Conservation (phyloP, 2,888 invertebrate species). For the Conus canariensis region DNA sequence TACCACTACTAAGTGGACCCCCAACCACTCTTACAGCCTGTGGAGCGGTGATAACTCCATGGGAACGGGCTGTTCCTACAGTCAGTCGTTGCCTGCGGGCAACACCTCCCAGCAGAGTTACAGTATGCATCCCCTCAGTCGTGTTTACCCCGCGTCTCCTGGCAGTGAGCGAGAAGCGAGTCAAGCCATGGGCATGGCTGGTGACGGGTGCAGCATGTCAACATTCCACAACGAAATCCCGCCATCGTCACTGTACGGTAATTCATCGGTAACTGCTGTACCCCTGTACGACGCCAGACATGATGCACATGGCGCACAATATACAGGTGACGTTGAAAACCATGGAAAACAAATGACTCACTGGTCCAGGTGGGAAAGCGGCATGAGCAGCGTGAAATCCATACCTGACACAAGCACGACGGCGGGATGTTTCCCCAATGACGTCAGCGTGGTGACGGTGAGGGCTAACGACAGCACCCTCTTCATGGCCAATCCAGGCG, state of each 20-base stretch:
- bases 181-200: background rate
- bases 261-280: background rate
- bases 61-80: background rate
- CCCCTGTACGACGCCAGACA: background rate
- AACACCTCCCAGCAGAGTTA: background rate
- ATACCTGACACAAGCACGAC: background rate
- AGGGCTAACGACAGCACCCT: background rate
- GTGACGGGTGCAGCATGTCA: background rate
- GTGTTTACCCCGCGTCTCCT: background rate
- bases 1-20: background rate
- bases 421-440: background rate
- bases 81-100: background rate
- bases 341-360: background rate
- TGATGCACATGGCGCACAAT: background rate
- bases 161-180: background rate
- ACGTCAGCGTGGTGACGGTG: conserved; percentile 34
- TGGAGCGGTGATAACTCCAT: background rate
- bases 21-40: background rate
- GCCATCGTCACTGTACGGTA: background rate
- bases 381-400: background rate
- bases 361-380: background rate
- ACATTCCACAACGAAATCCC: background rate
- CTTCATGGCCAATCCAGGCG: background rate
- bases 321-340: background rate
- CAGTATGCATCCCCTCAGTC: background rate